These are phyloP conservation scores for Perizoma flavofasciatum DNA, from an alignment of 2,888 invertebrate genomes.

Conservation along the genomic window DNA sequence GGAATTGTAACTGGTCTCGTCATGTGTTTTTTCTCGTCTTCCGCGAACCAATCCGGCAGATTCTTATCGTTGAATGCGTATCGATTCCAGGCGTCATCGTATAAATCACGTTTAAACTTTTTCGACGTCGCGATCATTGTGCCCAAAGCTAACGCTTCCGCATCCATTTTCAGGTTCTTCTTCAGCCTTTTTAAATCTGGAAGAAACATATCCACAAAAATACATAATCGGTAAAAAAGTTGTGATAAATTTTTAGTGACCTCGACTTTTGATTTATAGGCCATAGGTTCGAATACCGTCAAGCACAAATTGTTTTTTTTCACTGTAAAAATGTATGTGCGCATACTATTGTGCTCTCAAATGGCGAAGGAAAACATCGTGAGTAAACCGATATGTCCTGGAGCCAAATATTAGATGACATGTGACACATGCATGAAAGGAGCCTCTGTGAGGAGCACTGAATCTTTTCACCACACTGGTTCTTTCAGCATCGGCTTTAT, in stretches of 20 bases:
- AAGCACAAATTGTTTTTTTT: no score
- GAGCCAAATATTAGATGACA: no score
- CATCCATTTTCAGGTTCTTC: conserved; percentile 89
- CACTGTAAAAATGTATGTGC: no score
- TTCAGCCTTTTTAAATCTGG: conserved; percentile 75
- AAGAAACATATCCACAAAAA: background rate
- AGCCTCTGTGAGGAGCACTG: no score
- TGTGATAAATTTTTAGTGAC: background rate
- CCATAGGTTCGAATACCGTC: no score
- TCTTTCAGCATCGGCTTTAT: no score
- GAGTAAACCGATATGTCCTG: no score
- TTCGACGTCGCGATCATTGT: conserved; percentile 95
- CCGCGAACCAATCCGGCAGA: conserved; percentile 97
- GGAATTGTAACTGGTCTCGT: conserved; percentile 92
- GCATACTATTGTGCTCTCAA: no score
- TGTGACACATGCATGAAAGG: no score
- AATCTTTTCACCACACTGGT: no score
- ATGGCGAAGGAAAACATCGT: no score
- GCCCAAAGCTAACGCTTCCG: conserved; percentile 96
- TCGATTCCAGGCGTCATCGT: conserved; percentile 96
- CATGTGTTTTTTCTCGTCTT: conserved; percentile 97
- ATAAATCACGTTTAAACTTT: conserved; percentile 94
- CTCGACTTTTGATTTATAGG: no score
- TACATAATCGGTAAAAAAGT: background rate
- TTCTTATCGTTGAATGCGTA: conserved; percentile 96